phyloP scores from a whole-genome alignment of 2,888 invertebrate species.

The Trimorus sp. region DNA sequence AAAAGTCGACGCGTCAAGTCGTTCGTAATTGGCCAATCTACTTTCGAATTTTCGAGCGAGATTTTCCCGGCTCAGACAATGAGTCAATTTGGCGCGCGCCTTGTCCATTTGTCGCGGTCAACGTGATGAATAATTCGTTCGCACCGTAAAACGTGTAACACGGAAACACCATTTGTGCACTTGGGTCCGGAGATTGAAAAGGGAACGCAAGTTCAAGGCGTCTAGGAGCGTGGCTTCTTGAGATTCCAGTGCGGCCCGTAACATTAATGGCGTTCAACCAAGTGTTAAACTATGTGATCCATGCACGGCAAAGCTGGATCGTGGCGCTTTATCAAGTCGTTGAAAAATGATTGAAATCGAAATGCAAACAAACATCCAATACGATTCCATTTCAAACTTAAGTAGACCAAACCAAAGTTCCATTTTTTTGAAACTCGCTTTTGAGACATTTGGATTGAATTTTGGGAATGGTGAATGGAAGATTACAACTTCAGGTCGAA shows the following conservation, averaged over 20 bases:
- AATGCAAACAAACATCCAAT: slow-evolving; percentile 8
- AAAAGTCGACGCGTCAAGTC: too few relatives aligned
- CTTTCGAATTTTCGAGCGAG: too few relatives aligned
- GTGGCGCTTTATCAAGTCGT: neutral
- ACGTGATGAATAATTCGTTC: slow-evolving; percentile 48
- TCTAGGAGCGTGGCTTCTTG: slow-evolving; percentile 66
- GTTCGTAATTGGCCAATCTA: too few relatives aligned
- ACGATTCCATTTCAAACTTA: too few relatives aligned
- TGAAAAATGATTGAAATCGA: slow-evolving; percentile 43
- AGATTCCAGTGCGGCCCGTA: slow-evolving; percentile 64
- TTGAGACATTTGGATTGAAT: too few relatives aligned
- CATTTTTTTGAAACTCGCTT: too few relatives aligned
- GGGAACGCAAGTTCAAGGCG: slow-evolving; percentile 68
- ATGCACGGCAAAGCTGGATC: slow-evolving; percentile 51
- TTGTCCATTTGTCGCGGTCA: slow-evolving; percentile 25
- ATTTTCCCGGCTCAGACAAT: too few relatives aligned
- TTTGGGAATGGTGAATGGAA: too few relatives aligned
- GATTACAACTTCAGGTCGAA: too few relatives aligned
- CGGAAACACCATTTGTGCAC: slow-evolving; percentile 64
- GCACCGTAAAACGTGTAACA: slow-evolving; percentile 61
- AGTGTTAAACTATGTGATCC: slow-evolving; percentile 65
- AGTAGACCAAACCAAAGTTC: too few relatives aligned
- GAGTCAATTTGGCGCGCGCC: too few relatives aligned
- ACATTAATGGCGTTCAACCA: slow-evolving; percentile 64
- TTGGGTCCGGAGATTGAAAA: slow-evolving; percentile 60